Conservation (phyloP, 2,797 vertebrate species). For the Lutjanus campechanus region DNA sequence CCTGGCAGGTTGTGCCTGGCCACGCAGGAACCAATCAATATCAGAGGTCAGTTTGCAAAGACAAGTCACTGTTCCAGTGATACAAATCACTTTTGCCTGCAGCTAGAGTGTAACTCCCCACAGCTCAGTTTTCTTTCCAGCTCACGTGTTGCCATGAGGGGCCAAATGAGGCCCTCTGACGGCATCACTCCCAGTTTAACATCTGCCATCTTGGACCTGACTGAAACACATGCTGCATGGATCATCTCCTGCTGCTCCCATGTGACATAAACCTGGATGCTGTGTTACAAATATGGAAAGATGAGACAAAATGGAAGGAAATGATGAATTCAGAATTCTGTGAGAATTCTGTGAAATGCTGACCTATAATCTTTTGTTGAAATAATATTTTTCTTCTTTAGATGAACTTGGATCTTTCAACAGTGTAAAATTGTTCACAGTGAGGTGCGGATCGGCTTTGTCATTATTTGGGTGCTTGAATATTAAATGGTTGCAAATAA, state of each 20-base stretch:
- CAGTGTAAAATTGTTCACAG: too few relatives aligned
- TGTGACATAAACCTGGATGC: slow-evolving; percentile 37
- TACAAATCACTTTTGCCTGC: slow-evolving; percentile 11
- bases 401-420: too few relatives aligned
- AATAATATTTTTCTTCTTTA: too few relatives aligned
- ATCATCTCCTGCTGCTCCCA: slow-evolving; percentile 18
- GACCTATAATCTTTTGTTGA: too few relatives aligned
- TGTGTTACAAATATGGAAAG: slow-evolving; percentile 10
- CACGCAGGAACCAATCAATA: slow-evolving; percentile 30
- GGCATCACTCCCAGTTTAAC: slow-evolving; percentile 26
- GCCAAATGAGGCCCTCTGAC: slow-evolving; percentile 38
- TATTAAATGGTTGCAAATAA: too few relatives aligned
- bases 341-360: too few relatives aligned
- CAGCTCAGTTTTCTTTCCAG: slow-evolving; percentile 2
- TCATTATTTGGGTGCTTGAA: too few relatives aligned
- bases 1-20: slow-evolving; percentile 16
- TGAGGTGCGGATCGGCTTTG: too few relatives aligned
- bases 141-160: slow-evolving; percentile 22
- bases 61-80: neutral
- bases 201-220: slow-evolving; percentile 51
- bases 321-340: slow-evolving; percentile 8
- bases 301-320: neutral
- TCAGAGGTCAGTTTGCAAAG: slow-evolving; percentile 10
- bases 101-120: slow-evolving; percentile 1
- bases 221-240: slow-evolving; percentile 16